A percentile compares a stretch with the other conserved stretches of the same genome.
phyloP scores from a whole-genome alignment of 2,888 invertebrate species.

The Autographa pulchrina region DNA sequence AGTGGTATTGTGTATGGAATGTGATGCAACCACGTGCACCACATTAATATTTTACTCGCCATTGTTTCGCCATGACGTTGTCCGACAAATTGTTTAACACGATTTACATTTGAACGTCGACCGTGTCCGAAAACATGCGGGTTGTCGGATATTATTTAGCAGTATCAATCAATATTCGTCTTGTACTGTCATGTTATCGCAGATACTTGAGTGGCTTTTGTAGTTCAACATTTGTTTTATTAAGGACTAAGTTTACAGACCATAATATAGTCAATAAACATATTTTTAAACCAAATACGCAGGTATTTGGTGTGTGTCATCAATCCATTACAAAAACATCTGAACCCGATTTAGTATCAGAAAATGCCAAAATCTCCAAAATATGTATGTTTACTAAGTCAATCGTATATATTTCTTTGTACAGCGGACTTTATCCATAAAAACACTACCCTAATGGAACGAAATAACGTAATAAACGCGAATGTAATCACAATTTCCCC shows the following conservation, averaged over 20 bases:
- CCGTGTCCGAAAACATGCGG: constrained; percentile 29
- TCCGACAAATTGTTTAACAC: constrained; percentile 38
- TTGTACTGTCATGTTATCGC: too few species aligned
- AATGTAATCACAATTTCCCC: constrained; percentile 76
- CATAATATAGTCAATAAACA: too few species aligned
- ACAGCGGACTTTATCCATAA: constrained; percentile 49
- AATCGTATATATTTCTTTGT: constrained; percentile 32
- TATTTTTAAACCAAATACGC: too few species aligned
- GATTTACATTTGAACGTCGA: constrained; percentile 48
- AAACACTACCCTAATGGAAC: constrained; percentile 70
- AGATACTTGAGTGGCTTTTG: too few species aligned
- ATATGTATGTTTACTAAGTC: background rate
- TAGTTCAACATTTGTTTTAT: too few species aligned
- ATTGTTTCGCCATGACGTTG: constrained; percentile 54
- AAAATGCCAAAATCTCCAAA: background rate
- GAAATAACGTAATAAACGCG: constrained; percentile 79
- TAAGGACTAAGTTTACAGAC: too few species aligned
- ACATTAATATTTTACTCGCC: constrained; percentile 54
- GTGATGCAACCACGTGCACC: constrained; percentile 63
- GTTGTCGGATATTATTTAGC: constrained; percentile 8
- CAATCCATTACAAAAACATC: too few species aligned
- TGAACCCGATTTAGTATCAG: too few species aligned
- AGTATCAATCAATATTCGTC: background rate
- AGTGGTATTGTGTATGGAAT: constrained; percentile 48
- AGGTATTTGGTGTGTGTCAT: too few species aligned